Evolutionary conservation across 2,113 vertebrate genomes (phyloP).

Genomic region (Rutilus rutilus): DNA sequence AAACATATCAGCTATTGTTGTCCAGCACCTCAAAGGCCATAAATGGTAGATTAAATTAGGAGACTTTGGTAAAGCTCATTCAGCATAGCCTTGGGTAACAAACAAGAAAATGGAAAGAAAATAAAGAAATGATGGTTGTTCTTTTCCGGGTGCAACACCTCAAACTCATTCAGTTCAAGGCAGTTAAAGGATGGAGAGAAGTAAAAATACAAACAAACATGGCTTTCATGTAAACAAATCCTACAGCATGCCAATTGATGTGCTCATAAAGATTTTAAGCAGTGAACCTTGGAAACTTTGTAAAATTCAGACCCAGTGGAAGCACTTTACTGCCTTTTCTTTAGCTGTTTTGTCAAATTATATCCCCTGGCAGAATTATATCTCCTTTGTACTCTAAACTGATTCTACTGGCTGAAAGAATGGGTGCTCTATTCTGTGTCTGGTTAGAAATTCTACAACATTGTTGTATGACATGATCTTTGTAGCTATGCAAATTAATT

Average conservation of each 20-base stretch:
- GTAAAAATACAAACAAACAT: neutral
- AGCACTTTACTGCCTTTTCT: neutral
- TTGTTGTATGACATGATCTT: neutral
- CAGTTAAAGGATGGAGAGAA: neutral
- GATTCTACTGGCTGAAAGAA: neutral
- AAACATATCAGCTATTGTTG: slow-evolving; percentile 53
- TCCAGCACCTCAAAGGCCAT: slow-evolving; percentile 62
- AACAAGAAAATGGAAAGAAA: slow-evolving; percentile 35
- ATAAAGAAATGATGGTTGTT: slow-evolving; percentile 23
- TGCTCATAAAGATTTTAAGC: neutral
- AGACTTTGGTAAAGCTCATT: slow-evolving; percentile 71
- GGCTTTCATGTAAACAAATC: neutral
- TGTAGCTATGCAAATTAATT: neutral
- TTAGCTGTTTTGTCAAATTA: neutral
- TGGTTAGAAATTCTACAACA: neutral
- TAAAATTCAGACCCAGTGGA: neutral
- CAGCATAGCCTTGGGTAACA: slow-evolving; percentile 72
- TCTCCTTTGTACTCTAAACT: neutral
- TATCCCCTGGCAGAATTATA: neutral
- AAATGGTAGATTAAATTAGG: slow-evolving; percentile 77
- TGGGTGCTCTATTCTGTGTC: neutral
- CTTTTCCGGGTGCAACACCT: neutral
- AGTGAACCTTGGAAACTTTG: neutral
- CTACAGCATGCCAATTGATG: neutral
- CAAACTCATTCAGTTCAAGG: slow-evolving; percentile 3